phyloP scores from a whole-genome alignment of 2,113 vertebrate genomes.

The Stegastes partitus region DNA sequence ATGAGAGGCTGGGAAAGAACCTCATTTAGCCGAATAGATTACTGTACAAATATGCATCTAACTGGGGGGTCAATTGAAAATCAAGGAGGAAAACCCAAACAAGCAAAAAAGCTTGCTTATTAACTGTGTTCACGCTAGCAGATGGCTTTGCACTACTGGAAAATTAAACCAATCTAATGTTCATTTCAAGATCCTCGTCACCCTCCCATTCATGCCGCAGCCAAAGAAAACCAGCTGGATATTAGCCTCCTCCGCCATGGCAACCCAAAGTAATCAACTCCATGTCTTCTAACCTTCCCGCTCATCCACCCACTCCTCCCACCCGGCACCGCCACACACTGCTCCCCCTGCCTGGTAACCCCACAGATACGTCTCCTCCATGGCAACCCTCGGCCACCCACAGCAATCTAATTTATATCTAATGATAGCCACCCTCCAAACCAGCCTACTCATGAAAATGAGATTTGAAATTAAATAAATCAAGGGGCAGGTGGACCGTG shows the following conservation, averaged over 20 bases:
- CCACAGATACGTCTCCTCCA: slow-evolving; percentile 64
- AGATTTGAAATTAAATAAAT: slow-evolving; percentile 63
- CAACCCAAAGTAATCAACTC: slow-evolving; percentile 82
- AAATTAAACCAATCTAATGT: slow-evolving; percentile 69
- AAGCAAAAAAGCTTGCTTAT: slow-evolving; percentile 38
- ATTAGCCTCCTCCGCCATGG: slow-evolving; percentile 71
- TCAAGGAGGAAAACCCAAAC: slow-evolving; percentile 51
- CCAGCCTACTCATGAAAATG: slow-evolving; percentile 59
- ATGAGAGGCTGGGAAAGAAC: slow-evolving; percentile 46
- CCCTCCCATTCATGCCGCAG: slow-evolving; percentile 45
- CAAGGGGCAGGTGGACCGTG: slow-evolving; percentile 50
- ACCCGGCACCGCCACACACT: slow-evolving; percentile 54
- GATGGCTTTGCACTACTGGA: slow-evolving; percentile 56
- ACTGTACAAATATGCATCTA: slow-evolving; percentile 47
- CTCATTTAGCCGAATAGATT: slow-evolving; percentile 45
- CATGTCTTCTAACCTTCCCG: slow-evolving; percentile 73
- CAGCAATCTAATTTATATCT: slow-evolving; percentile 74
- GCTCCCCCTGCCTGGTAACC: slow-evolving; percentile 60
- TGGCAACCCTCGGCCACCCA: slow-evolving; percentile 64
- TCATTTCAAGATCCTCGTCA: slow-evolving; percentile 61
- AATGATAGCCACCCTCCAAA: slow-evolving; percentile 65
- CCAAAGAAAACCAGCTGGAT: slow-evolving; percentile 66
- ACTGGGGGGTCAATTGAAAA: slow-evolving; percentile 59
- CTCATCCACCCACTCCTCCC: slow-evolving; percentile 71
- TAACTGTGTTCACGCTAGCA: slow-evolving; percentile 40